Evolutionary conservation across 2,888 invertebrate species (phyloP).

Genomic region (Plagiodera versicolora): DNA sequence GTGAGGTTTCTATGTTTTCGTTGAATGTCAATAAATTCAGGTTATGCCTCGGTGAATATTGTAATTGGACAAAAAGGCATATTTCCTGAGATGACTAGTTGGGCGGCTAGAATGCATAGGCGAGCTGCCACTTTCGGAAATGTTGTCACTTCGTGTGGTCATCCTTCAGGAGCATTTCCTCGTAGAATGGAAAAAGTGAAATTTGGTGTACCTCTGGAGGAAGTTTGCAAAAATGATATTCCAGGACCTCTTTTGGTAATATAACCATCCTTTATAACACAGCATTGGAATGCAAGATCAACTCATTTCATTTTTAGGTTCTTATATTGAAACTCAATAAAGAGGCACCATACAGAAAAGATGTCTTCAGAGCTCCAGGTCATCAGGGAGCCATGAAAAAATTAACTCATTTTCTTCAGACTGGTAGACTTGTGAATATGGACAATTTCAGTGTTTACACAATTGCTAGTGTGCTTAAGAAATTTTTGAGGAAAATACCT

Average conservation of each 20-base stretch:
- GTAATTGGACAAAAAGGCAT: conserved; percentile 23
- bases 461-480: conserved; percentile 96
- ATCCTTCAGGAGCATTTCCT: conserved; percentile 81
- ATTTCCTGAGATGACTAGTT: conserved; percentile 74
- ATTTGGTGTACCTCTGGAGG: conserved; percentile 88
- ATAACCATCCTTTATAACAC: conserved; percentile 35
- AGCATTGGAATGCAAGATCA: conserved; percentile 47
- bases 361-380: conserved; percentile 93
- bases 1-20: background rate
- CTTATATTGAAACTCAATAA: conserved; percentile 91
- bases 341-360: conserved; percentile 89
- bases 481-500: conserved; percentile 95
- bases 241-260: conserved; percentile 88
- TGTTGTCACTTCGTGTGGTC: conserved; percentile 89
- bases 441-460: conserved; percentile 97
- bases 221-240: conserved; percentile 94
- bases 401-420: conserved; percentile 86
- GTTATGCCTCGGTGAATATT: conserved; percentile 48
- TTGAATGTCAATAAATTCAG: conserved; percentile 40
- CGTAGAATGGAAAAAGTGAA: conserved; percentile 89
- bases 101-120: conserved; percentile 90
- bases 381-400: conserved; percentile 95
- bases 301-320: conserved; percentile 61
- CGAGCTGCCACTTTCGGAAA: conserved; percentile 88
- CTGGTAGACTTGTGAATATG: conserved; percentile 86